These are phyloP conservation scores for Cynocephalus volans DNA, from an alignment of 2,113 vertebrate genomes.

Conservation along the genomic window DNA sequence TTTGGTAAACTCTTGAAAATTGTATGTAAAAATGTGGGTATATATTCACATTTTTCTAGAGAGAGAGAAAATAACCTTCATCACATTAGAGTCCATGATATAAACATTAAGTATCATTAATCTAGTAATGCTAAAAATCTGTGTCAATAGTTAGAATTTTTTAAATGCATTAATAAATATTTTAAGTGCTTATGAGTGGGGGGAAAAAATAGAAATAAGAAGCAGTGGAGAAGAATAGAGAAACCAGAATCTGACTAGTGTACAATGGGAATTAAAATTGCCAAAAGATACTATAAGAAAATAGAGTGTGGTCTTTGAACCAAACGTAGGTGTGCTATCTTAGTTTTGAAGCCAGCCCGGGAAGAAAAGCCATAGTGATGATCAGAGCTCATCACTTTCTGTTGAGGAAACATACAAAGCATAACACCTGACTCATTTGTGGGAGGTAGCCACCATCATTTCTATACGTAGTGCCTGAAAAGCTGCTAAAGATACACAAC, in stretches of 20 bases:
- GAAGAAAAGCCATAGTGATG: neutral
- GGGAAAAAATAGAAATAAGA: neutral
- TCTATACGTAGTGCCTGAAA: conserved; percentile 11
- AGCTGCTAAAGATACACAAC: neutral
- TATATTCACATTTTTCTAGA: neutral
- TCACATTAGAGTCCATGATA: neutral
- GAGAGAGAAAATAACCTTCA: conserved; percentile 5
- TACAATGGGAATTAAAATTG: neutral
- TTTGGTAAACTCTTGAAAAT: conserved; percentile 15
- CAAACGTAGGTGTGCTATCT: neutral
- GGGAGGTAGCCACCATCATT: neutral
- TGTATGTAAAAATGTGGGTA: neutral
- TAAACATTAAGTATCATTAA: neutral
- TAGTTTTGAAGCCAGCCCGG: conserved; percentile 18
- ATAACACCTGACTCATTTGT: conserved; percentile 27
- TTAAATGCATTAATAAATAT: neutral
- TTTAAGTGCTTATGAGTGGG: neutral
- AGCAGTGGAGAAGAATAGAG: neutral
- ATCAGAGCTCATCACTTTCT: conserved; percentile 13
- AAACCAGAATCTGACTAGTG: neutral
- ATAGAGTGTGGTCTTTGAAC: neutral
- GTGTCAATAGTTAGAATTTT: neutral
- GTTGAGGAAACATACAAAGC: neutral
- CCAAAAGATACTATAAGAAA: neutral
- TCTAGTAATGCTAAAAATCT: neutral